Base-by-base conservation (phyloP, 1,140 invertebrate genomes). In the Philotrypesis tridentata region DNA sequence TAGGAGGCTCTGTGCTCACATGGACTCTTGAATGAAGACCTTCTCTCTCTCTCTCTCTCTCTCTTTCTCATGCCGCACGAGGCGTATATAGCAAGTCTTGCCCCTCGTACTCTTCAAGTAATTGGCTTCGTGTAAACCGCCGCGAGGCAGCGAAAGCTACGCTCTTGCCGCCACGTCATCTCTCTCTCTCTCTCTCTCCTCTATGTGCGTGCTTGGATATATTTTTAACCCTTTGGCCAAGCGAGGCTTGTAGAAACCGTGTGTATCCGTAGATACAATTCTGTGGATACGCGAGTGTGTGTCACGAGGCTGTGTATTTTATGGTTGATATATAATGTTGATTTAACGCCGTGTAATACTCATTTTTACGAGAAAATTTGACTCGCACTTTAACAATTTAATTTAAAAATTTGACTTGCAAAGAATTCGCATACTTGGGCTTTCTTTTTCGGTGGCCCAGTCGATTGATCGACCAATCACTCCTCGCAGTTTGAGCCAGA, bases 101-200 rank as follows among this genome's bases (percentile, higher is more conserved):
- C 21, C 17, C n/a, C 40, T 77, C 55, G 21, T 37, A 55, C 82
- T 81, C 67, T 55, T 74, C 67, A 85, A 85, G 84, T 87, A 87
- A 87, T 87, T 87, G 86, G 86, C 81, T 85, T 43, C 75, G 83
- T 84, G 84, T 81, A 86, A 86, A 87, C 80, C 84, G 83, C 85
- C 82, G n/a, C 68, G 82, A 85, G 85, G 77, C 82, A 82, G 78
- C 83, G 55, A 80, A 33, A 33, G 70, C 33, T 23, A 23, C 11
- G 14, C 11, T 72, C 6, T 17, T 55, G 48, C 48, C 48, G 48
- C 48, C 48, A 17, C 48, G 2, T 55, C 48, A 17, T 55, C 48
- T 63, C 70, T 7, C 48, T 78, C 27, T 37, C 33, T 37, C 33
- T 37, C 33, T 37, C 33, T 37, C 43, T 67, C 68, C n/a, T n/a